Percentiles rank a stretch among this genome's conserved stretches.
Conservation (phyloP, 2,113 vertebrate species). For the Gyps fulvus region DNA sequence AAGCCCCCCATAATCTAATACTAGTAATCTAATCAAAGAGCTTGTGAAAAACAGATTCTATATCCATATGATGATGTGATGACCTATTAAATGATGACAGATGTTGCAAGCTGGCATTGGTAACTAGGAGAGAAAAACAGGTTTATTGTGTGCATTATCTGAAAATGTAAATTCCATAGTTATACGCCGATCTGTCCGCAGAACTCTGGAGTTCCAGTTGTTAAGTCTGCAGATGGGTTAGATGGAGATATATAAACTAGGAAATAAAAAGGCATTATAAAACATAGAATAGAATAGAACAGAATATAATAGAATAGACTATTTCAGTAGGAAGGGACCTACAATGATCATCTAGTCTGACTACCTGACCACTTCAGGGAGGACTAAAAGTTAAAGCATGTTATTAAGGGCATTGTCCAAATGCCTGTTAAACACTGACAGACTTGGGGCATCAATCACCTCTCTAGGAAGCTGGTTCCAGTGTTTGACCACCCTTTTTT, state of each 20-base stretch:
- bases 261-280: neutral
- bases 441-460: neutral
- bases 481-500: neutral
- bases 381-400: neutral
- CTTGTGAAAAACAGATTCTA: slow-evolving; percentile 59
- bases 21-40: slow-evolving; percentile 55
- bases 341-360: neutral
- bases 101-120: neutral
- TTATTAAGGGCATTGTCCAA: neutral
- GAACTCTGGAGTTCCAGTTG: neutral
- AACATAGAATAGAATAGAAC: neutral
- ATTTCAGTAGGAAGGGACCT: neutral
- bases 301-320: neutral
- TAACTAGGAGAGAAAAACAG: neutral
- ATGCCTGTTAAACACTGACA: neutral
- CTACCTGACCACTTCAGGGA: neutral
- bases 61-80: slow-evolving; percentile 53
- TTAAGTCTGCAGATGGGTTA: neutral
- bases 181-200: neutral
- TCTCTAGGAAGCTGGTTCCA: neutral
- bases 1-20: slow-evolving; percentile 63
- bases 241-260: neutral
- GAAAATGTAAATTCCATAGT: slow-evolving; percentile 23
- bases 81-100: slow-evolving; percentile 54
- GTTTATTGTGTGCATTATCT: neutral